Base-by-base conservation (phyloP, 2,888 invertebrate genomes). In the Tupiocoris notatus region DNA sequence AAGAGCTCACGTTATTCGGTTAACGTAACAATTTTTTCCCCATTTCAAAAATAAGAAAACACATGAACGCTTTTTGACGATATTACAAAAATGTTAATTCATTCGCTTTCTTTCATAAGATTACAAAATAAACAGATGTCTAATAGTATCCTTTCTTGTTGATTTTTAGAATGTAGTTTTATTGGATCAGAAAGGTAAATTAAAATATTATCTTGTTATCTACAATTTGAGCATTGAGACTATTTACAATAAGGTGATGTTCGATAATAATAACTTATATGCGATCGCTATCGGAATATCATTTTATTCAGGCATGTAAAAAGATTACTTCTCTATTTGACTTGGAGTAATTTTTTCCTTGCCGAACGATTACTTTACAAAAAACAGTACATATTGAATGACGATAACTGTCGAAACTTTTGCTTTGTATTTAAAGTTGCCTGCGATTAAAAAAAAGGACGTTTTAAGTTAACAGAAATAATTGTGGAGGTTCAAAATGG, bases 201-300 rank as follows among this genome's bases (percentile, higher is more conserved):
- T 71, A 61, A 71, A 71, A 73, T 62, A 57, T 64, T 75, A n/a
- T 64, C 63, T 62, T 73, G 64, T 57, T 54, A 71, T 71, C 71
- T 71, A 71, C 71, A 71, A 61, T 78, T 78, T 78, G 78, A 78
- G 78, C 78, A 78, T 78, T 78, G 76, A 78, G 78, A 78, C 78
- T 78, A 78, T 78, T 39, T 78, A 78, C 78, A 78, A 77, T 73
- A 67, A 78, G 66, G 39, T 57, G 39, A 58, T 65, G 64, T 65
- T n/a, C 64, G 54, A 58, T 66, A 74, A 64, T 64, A n/a, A n/a
- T 64, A 71, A 71, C 71, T 24, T 71, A 25, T 59, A 71, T 68
- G 68, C 68, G 58, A 68, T 58, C 57, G 24, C 68, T 68, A 68
- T 68, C 58, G 68, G 68, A 68, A 68, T 68, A 68, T 68, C 57